phyloP scores from a whole-genome alignment of 2,113 vertebrate genomes.

The Sterna hirundo region DNA sequence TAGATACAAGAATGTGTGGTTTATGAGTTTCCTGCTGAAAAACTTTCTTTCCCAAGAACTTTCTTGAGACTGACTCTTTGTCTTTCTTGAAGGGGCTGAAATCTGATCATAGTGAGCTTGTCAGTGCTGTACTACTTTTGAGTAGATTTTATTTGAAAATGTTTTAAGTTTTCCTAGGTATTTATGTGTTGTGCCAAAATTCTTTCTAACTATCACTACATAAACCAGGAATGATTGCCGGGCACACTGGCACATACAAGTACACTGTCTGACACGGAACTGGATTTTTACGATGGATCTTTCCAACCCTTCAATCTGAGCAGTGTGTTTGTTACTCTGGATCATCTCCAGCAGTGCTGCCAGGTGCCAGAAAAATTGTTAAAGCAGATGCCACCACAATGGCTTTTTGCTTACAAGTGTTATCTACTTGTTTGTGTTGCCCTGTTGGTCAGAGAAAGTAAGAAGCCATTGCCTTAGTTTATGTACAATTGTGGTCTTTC shows the following conservation, averaged over 20 bases:
- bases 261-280: fast-evolving
- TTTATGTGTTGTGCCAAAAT: background rate
- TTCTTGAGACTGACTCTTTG: background rate
- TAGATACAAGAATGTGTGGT: background rate
- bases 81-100: background rate
- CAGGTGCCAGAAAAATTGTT: background rate
- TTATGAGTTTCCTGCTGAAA: background rate
- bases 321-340: background rate
- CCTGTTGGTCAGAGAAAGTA: background rate
- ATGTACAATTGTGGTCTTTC: background rate
- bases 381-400: background rate
- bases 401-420: background rate
- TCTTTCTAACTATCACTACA: background rate
- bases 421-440: background rate
- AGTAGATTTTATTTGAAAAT: background rate
- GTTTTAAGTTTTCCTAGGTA: background rate
- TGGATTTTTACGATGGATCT: background rate
- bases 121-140: background rate
- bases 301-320: background rate
- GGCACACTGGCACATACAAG: background rate
- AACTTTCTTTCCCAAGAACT: background rate
- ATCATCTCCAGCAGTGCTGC: background rate
- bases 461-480: background rate
- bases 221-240: background rate
- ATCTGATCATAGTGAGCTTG: background rate